Conservation (phyloP, 2,888 invertebrate species). For the Athalia cordata region DNA sequence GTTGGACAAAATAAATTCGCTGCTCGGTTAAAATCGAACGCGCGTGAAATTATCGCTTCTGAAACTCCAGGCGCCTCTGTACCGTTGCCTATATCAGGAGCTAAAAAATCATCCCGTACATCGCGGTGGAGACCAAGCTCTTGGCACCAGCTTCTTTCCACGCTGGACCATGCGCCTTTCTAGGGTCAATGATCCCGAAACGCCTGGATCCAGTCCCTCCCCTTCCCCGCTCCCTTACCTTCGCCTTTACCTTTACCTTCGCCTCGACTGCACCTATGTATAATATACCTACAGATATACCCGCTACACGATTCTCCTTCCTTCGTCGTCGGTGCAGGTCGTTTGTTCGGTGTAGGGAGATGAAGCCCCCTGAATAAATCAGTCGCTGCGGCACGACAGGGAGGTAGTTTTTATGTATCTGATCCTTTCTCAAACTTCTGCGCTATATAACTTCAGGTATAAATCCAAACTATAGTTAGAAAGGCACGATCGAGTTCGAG, state of each 20-base stretch:
- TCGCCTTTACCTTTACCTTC: slow-evolving; percentile 3
- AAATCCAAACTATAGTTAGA: too few relatives aligned
- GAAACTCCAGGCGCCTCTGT: too few relatives aligned
- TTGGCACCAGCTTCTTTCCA: slow-evolving; percentile 33
- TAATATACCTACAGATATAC: background rate
- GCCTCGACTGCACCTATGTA: slow-evolving; percentile 10
- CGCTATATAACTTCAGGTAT: too few relatives aligned
- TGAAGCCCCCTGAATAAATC: slow-evolving; percentile 5
- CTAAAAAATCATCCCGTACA: too few relatives aligned
- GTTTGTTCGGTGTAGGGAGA: background rate
- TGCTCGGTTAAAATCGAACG: too few relatives aligned
- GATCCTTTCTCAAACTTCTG: too few relatives aligned
- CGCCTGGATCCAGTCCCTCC: slow-evolving; percentile 27
- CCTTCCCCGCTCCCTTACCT: background rate
- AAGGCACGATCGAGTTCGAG: too few relatives aligned
- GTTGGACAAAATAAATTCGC: too few relatives aligned
- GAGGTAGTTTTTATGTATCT: too few relatives aligned
- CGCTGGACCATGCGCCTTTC: slow-evolving; percentile 23
- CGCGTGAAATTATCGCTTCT: too few relatives aligned
- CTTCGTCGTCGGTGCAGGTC: background rate
- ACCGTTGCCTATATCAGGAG: too few relatives aligned
- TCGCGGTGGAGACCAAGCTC: background rate
- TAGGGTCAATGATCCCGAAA: slow-evolving; percentile 34
- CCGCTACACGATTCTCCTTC: background rate
- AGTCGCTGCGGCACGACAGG: background rate